A percentile compares a stretch with the other conserved stretches of the same genome.
phyloP scores from a whole-genome alignment of 2,888 invertebrate species.

The Lepidocyrtinus sp. region DNA sequence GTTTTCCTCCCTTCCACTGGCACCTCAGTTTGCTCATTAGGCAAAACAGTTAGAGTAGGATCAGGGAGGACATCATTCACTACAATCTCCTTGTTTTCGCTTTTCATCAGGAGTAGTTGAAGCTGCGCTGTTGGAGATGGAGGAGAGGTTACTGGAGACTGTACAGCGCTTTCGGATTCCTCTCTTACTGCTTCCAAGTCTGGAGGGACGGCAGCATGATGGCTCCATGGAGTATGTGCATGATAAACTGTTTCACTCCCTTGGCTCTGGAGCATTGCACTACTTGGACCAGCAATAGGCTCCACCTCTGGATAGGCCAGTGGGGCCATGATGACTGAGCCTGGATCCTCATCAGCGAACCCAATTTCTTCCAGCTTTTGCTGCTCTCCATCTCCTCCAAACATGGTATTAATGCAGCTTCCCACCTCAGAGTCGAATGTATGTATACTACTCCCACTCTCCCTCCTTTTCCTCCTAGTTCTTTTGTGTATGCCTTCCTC shows the following conservation, averaged over 20 bases:
- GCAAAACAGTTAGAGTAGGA: neutral
- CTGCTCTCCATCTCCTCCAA: slow-evolving; percentile 15
- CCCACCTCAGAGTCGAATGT: slow-evolving; percentile 48
- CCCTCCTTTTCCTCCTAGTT: slow-evolving; percentile 67
- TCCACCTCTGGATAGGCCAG: slow-evolving; percentile 24
- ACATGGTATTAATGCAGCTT: slow-evolving; percentile 45
- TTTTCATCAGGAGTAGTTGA: neutral
- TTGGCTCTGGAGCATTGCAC: neutral
- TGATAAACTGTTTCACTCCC: slow-evolving; percentile 9
- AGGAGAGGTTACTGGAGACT: neutral
- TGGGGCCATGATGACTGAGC: slow-evolving; percentile 23
- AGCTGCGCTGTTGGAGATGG: neutral
- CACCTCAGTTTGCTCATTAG: slow-evolving; percentile 6
- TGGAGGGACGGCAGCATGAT: slow-evolving; percentile 2
- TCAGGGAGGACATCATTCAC: neutral
- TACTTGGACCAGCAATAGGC: neutral
- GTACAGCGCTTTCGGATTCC: slow-evolving; percentile 56
- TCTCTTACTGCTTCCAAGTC: slow-evolving; percentile 61
- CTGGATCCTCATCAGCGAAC: slow-evolving; percentile 36
- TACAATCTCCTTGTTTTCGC: slow-evolving; percentile 15
- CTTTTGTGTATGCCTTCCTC: slow-evolving; percentile 43
- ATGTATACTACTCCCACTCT: slow-evolving; percentile 27
- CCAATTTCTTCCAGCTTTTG: neutral
- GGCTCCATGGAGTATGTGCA: slow-evolving; percentile 14
- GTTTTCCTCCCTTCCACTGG: slow-evolving; percentile 33